Evolutionary conservation across 2,113 vertebrate species (phyloP).

Genomic region (Bubo bubo): DNA sequence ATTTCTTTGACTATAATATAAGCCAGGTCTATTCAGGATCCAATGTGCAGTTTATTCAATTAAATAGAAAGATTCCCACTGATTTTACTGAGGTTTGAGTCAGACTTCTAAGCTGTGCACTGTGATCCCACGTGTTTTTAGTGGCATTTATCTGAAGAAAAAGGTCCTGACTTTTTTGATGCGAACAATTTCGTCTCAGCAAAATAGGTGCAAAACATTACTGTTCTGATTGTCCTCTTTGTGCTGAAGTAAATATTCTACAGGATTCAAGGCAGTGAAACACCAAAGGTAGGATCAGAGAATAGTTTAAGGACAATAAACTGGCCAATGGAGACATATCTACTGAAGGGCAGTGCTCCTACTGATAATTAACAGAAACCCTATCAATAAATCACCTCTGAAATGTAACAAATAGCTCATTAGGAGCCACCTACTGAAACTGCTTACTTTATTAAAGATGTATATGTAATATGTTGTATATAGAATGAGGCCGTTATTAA

Average conservation of each 20-base stretch:
- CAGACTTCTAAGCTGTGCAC: not conserved
- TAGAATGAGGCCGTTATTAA: slow-evolving; percentile 33
- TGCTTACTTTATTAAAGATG: slow-evolving; percentile 44
- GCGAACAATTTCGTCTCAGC: not conserved
- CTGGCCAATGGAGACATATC: not conserved
- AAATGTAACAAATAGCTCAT: slow-evolving; percentile 14
- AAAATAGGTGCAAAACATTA: not conserved
- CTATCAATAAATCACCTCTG: slow-evolving; percentile 24
- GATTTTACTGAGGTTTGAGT: not conserved
- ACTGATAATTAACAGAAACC: slow-evolving; percentile 30
- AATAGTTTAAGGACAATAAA: not conserved
- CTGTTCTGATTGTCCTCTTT: not conserved
- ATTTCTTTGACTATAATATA: not conserved
- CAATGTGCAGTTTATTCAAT: not conserved
- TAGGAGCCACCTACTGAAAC: not conserved
- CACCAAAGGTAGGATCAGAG: not conserved
- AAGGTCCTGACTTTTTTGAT: not conserved
- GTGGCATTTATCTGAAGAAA: not conserved
- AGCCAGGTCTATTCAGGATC: not conserved
- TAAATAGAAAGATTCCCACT: not conserved
- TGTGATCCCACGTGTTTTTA: not conserved
- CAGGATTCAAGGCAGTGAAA: not conserved
- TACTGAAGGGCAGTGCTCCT: not conserved
- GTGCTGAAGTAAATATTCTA: not conserved
- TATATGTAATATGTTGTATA: not conserved